Conservation (phyloP, 1,140 invertebrate genomes). For the Ectropis grisescens region DNA sequence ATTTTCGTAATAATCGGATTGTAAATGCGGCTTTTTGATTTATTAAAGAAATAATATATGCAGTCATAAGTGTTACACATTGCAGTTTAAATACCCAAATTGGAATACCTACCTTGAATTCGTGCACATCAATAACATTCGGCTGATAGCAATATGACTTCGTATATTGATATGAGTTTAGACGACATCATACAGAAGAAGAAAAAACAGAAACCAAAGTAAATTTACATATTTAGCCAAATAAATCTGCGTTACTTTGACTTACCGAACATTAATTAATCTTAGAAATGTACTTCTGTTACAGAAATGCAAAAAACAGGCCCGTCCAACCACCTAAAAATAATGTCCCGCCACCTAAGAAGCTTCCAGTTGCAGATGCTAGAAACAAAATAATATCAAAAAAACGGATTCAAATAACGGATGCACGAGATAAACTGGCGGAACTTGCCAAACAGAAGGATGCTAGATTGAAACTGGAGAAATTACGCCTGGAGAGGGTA, state of each 20-base stretch:
- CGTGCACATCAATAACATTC: no score
- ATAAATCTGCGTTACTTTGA: no score
- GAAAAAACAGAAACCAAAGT: conserved; percentile 37
- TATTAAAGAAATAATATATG: no score
- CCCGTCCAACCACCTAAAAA: conserved; percentile 21
- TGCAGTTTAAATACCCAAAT: no score
- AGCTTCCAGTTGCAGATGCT: conserved; percentile 72
- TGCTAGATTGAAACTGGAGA: conserved; percentile 74
- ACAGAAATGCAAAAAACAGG: neutral
- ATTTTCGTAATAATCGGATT: no score
- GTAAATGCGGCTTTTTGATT: no score
- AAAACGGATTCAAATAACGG: conserved; percentile 74
- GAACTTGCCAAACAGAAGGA: conserved; percentile 77
- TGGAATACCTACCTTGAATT: no score
- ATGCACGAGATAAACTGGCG: conserved; percentile 77
- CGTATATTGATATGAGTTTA: conserved; percentile 52
- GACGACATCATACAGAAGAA: conserved; percentile 60
- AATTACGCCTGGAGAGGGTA: conserved; percentile 62
- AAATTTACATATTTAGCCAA: conserved; percentile 1
- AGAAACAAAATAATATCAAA: conserved; percentile 78
- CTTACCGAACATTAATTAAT: no score
- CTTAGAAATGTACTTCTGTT: no score
- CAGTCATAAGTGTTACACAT: no score
- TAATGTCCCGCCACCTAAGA: conserved; percentile 6
- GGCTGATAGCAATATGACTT: no score